Percentiles rank a stretch among this genome's conserved stretches.
Evolutionary conservation across 2,113 vertebrate genomes (phyloP).

Genomic region (Ursus arctos): DNA sequence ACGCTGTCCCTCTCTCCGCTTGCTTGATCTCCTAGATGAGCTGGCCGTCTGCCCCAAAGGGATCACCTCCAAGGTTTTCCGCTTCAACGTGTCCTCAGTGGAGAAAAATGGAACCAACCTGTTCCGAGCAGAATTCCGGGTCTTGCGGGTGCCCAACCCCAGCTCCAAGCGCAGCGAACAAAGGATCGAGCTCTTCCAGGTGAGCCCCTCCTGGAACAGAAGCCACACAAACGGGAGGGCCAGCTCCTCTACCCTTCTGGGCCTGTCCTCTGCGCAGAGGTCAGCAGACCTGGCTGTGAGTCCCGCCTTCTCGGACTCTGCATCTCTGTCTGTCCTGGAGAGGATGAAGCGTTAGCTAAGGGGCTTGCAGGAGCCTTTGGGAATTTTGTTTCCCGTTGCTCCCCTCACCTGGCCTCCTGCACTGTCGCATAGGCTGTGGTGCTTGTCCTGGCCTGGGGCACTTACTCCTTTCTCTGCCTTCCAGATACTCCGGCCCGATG

Average conservation of each 20-base stretch:
- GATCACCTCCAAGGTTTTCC: slow-evolving; percentile 96
- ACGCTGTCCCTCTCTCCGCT: not conserved
- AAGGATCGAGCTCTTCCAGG: slow-evolving; percentile 99
- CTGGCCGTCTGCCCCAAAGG: slow-evolving; percentile 94
- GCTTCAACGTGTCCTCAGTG: slow-evolving; percentile 97
- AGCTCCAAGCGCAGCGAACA: slow-evolving; percentile 95
- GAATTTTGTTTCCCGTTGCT: not conserved
- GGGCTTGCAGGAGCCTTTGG: not conserved
- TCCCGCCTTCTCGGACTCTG: not conserved
- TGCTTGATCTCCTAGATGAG: slow-evolving; percentile 90
- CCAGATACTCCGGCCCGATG: slow-evolving; percentile 95
- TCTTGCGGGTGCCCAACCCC: slow-evolving; percentile 93
- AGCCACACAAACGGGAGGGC: not conserved
- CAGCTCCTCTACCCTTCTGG: not conserved
- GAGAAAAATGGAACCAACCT: slow-evolving; percentile 98
- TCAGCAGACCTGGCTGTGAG: not conserved
- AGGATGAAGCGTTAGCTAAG: not conserved
- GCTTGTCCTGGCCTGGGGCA: not conserved
- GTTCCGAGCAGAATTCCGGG: slow-evolving; percentile 97
- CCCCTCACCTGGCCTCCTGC: not conserved
- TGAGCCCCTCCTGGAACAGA: slow-evolving; percentile 74
- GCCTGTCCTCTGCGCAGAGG: not conserved
- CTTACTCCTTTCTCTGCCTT: slow-evolving; percentile 73
- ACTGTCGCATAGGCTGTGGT: accelerated
- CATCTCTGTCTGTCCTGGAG: not conserved